Evolutionary conservation across 37 sponge, comb jelly and placozoan species (phyloP).

Genomic region (Hormiphora californensis): DNA sequence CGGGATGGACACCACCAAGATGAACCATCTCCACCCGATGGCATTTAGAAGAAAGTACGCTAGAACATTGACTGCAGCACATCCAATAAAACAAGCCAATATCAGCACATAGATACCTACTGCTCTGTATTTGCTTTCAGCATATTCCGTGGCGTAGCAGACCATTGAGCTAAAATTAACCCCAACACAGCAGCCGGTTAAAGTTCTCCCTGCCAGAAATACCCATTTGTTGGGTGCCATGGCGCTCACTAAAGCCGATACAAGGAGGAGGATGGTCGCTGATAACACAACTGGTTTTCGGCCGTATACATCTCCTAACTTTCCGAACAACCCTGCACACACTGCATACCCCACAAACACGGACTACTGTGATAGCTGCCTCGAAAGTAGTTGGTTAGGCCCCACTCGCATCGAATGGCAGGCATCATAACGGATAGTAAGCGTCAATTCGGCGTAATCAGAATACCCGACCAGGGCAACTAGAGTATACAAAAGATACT

Average conservation of each 20-base stretch:
- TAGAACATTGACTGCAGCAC: not conserved
- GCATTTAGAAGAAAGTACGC: not conserved
- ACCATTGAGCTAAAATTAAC: not conserved
- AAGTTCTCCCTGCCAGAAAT: not conserved
- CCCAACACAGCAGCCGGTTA: slow-evolving; percentile 12
- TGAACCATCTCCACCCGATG: slow-evolving; percentile 20
- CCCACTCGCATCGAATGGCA: not conserved
- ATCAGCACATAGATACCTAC: not conserved
- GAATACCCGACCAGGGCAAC: not conserved
- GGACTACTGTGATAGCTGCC: not conserved
- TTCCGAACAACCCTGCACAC: not conserved
- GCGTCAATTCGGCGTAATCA: slow-evolving; percentile 2
- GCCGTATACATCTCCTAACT: not conserved
- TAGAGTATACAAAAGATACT: not conserved
- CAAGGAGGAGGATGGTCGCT: not conserved
- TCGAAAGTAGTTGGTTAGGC: not conserved
- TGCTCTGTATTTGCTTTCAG: not conserved
- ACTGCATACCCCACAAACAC: slow-evolving; percentile 2
- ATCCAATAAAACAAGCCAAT: not conserved
- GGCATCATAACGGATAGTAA: not conserved
- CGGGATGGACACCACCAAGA: not conserved
- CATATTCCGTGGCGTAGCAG: slow-evolving; percentile 3
- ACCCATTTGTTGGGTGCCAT: slow-evolving; percentile 6
- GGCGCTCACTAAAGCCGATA: not conserved
- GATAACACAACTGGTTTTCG: not conserved